These are phyloP conservation scores for Macaca mulatta DNA, from an alignment of 2,113 vertebrate genomes.

Conservation along the genomic window DNA sequence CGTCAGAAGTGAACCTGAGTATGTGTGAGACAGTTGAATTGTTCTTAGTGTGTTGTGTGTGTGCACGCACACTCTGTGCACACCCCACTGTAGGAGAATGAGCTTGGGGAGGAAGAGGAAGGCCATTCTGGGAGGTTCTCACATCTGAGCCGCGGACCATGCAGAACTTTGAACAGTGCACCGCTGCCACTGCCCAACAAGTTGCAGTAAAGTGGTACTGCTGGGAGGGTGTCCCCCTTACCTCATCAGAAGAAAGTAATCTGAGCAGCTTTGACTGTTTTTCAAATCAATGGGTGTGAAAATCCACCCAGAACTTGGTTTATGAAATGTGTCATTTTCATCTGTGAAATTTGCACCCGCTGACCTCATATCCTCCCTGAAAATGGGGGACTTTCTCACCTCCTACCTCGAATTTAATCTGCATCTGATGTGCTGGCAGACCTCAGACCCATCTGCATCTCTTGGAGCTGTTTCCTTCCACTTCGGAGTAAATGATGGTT, in stretches of 20 bases:
- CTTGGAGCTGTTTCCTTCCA: background rate
- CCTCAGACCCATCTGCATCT: background rate
- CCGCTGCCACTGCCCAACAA: background rate
- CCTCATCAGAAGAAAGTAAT: constrained; percentile 59
- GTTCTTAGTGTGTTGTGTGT: background rate
- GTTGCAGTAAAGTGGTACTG: background rate
- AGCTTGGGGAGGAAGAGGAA: no score
- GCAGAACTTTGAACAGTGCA: background rate
- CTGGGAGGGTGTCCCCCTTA: background rate
- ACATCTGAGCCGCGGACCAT: background rate
- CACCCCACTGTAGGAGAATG: rapidly evolving
- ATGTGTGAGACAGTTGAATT: background rate
- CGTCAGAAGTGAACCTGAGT: background rate
- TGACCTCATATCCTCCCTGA: background rate
- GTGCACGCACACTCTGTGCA: rapidly evolving
- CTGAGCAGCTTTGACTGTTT: constrained; percentile 53
- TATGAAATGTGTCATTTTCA: constrained; percentile 23
- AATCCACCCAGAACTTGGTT: background rate
- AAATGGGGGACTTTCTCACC: background rate
- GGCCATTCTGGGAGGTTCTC: background rate
- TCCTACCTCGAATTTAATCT: background rate
- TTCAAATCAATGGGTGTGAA: constrained; percentile 14
- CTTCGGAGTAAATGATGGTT: background rate
- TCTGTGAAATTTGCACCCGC: background rate
- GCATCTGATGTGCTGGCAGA: background rate